Evolutionary conservation across 2,888 invertebrate species (phyloP).

Genomic region (Drosophila eohydei): DNA sequence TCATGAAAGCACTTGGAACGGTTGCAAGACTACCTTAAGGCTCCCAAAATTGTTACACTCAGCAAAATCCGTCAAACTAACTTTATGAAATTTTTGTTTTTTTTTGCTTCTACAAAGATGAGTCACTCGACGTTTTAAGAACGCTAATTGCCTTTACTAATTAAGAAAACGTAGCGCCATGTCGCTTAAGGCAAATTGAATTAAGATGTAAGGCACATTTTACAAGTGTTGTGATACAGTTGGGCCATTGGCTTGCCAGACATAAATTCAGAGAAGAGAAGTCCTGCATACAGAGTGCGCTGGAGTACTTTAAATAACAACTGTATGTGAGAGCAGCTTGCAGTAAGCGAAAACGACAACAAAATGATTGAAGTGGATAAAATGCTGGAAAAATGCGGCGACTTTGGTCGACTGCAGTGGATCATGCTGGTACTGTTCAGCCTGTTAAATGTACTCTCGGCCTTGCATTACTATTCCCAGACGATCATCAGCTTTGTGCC

Average conservation of each 20-base stretch:
- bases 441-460: constrained; percentile 86
- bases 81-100: constrained; percentile 15
- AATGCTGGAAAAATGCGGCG: constrained; percentile 86
- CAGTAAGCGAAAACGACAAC: not conserved
- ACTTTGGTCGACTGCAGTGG: constrained; percentile 86
- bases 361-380: constrained; percentile 85
- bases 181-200: constrained; percentile 16
- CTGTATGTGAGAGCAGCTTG: constrained; percentile 17
- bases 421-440: constrained; percentile 86
- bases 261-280: not conserved
- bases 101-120: constrained; percentile 9
- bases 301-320: not conserved
- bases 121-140: constrained; percentile 17
- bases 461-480: constrained; percentile 87
- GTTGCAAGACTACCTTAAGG: not conserved
- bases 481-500: constrained; percentile 87
- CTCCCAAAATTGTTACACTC: too few relatives aligned
- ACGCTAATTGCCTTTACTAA: constrained; percentile 47
- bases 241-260: not conserved
- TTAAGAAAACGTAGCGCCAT: constrained; percentile 34
- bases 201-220: constrained; percentile 15
- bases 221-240: constrained; percentile 1
- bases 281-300: not conserved
- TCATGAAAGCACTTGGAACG: not conserved
- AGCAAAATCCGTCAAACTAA: constrained; percentile 26